phyloP scores from a whole-genome alignment of 2,113 vertebrate genomes.

The Symphodus melops region DNA sequence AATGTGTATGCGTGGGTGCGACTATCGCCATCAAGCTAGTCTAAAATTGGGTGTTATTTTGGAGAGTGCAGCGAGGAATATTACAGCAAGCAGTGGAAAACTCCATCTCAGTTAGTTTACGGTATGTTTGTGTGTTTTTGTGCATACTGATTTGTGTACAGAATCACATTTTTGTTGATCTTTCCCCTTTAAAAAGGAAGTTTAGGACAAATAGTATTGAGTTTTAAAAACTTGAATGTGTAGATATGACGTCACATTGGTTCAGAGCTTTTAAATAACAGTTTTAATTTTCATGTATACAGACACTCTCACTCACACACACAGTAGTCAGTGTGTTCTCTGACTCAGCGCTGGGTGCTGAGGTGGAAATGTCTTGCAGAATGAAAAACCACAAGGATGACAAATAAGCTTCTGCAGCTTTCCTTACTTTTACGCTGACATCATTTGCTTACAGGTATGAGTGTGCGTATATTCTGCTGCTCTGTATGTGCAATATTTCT shows the following conservation, averaged over 20 bases:
- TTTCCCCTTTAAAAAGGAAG: constrained; percentile 41
- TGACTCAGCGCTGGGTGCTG: constrained; percentile 38
- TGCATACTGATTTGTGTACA: constrained; percentile 18
- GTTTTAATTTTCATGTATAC: constrained; percentile 21
- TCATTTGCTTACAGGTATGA: constrained; percentile 25
- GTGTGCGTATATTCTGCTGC: neutral
- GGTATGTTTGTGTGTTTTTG: constrained; percentile 31
- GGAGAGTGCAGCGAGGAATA: constrained; percentile 67
- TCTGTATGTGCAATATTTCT: constrained; percentile 8
- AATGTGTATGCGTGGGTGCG: neutral
- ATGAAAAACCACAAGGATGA: constrained; percentile 48
- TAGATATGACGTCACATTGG: neutral
- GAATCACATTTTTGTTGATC: constrained; percentile 40
- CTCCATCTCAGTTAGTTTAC: constrained; percentile 48
- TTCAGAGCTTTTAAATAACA: neutral
- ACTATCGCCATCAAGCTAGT: constrained; percentile 34
- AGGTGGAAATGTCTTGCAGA: constrained; percentile 50
- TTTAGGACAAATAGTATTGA: constrained; percentile 40
- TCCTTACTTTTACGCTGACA: constrained; percentile 46
- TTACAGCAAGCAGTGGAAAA: constrained; percentile 79
- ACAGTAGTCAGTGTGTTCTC: constrained; percentile 59
- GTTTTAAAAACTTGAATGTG: constrained; percentile 27
- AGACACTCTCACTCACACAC: neutral
- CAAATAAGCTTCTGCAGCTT: constrained; percentile 31
- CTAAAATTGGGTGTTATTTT: constrained; percentile 59